Base-by-base conservation (phyloP, 2,888 invertebrate species). In the Atherix ibis region DNA sequence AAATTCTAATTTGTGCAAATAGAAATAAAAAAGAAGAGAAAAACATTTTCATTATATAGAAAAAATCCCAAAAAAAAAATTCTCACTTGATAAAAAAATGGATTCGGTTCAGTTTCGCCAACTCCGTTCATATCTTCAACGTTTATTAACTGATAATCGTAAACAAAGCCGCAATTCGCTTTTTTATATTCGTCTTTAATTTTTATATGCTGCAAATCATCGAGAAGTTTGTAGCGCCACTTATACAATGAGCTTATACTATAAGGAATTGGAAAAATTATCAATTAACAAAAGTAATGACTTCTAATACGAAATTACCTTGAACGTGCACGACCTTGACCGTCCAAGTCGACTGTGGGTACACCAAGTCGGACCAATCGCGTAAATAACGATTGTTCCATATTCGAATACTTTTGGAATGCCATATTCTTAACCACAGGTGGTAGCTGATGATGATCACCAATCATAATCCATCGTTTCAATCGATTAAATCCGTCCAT, bases 341-440 rank as follows among this genome's bases (percentile, higher is more conserved):
- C 92, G 61, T 99, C 98, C 38, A 99, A 65, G 55, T 97, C 91
- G 1, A 98, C 87, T 1, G 94, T 92, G 0, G 98, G 97, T 2
- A 98, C 94, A 0, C 95, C 95, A 2, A 99, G 68, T 5, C 95
- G 68, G 10, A 99, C 95, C 56, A 98, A 77, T 43, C 98, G 70
- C 0, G 97, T 92, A 60, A 99, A 99, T 27, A 99, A 67, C 34
- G 92, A 92, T 64, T 99, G 98, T 53, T 99, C 98, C 97, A 99
- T 97, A 54, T 99, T 99, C 35, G 91, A 94, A 63, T 92, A 98
- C 58, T 99, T 99, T 62, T 99, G 97, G 65, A 98, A 98, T 5
- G 98, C 97, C 88, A 97, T 95, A 61, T 99, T 99, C 64, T 99
- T 98, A 30, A 99, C 95, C 9, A 99, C 95, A 0, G 98, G 98